Evolutionary conservation across 2,888 invertebrate genomes (phyloP), one percentile per base, ranked within the genome.

Genomic region (Dioctria rufipes): DNA sequence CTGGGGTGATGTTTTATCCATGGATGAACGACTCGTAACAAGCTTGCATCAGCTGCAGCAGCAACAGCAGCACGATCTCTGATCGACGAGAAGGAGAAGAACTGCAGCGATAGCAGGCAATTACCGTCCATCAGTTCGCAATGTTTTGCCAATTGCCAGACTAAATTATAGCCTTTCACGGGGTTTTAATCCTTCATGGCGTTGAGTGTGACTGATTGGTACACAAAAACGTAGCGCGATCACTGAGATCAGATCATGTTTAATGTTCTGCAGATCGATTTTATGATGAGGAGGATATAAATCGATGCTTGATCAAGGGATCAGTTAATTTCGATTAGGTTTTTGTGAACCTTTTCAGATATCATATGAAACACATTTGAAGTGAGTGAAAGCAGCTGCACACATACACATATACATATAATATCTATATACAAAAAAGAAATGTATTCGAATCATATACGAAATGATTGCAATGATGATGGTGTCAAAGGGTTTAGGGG

Each of bases 81-180:
- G 73, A 4, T 43, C 13, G 5, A 6, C 11, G 63, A n/a, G 37
- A 60, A n/a, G 37, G n/a, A 54, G 63, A 40, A 77, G 77, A 60
- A 46, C 58, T 58, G 77, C 25, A 63, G 43, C 46, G 77, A 77
- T 77, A 61, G 46, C 63, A n/a, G 13, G 77, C 77, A 77, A 77
- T 77, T 77, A 77, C 40, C 77, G 49, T 77, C 77, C 39, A 77
- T 77, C 77, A 77, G 61, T 46, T 42, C 37, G 49, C 39, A 39
- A 77, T 77, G 63, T 39, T 63, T 77, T 63, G 25, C 77, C 77
- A 46, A 77, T 77, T 63, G 63, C 77, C 5, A 13, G 49, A 5
- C 43, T 46, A 43, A 61, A 73, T 54, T 54, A 25, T 13, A 54
- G 58, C 40, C 58, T 54, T n/a, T 60, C 60, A 9, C 49, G 46